Evolutionary conservation across 2,797 vertebrate species (phyloP).

Genomic region (Petrocephalus sullivani): DNA sequence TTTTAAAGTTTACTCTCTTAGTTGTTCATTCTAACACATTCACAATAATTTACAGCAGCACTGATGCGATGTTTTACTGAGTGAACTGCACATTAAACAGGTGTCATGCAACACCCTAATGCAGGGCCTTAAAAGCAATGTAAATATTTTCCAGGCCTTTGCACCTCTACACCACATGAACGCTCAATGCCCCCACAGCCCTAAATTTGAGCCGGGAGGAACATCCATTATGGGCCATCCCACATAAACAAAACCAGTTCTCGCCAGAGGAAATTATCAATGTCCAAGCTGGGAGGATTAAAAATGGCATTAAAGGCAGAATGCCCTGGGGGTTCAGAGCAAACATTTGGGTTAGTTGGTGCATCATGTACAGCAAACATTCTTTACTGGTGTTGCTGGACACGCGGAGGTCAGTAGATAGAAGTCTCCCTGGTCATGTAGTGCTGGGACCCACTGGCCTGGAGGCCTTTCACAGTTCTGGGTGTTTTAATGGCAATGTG

Average conservation of each 20-base stretch:
- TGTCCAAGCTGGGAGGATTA: background rate
- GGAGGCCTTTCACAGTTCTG: background rate
- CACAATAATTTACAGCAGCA: background rate
- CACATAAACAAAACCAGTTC: constrained; percentile 34
- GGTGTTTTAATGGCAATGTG: background rate
- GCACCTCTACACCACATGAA: background rate
- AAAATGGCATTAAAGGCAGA: background rate
- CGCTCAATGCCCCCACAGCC: background rate
- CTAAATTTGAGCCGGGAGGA: constrained; percentile 43
- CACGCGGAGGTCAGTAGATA: background rate
- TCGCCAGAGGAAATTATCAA: constrained; percentile 28
- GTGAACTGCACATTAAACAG: background rate
- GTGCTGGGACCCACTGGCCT: background rate
- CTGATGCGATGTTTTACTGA: background rate
- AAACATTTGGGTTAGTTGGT: background rate
- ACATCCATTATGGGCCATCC: constrained; percentile 45
- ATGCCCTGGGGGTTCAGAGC: background rate
- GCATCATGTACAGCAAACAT: background rate
- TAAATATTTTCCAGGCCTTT: background rate
- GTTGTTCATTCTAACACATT: background rate
- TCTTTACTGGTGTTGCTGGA: background rate
- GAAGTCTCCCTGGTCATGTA: background rate
- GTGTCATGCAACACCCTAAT: background rate
- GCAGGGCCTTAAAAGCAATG: background rate
- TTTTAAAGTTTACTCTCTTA: background rate